Conservation (phyloP, 2,797 vertebrate genomes). For the Echeneis naucrates region DNA sequence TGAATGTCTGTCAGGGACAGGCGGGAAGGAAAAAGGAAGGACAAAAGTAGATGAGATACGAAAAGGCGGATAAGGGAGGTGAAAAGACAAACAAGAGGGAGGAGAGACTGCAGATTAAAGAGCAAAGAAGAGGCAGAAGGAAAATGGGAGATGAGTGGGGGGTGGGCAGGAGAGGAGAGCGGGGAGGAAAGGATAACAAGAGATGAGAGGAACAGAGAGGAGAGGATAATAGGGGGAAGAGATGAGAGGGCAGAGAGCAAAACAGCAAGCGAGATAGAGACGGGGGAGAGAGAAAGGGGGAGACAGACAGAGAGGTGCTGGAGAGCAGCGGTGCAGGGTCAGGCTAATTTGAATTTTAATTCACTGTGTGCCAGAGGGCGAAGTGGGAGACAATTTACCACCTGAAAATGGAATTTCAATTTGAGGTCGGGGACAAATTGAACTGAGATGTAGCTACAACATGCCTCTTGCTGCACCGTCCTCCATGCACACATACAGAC, state of each 20-base stretch:
- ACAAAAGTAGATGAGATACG: slow-evolving; percentile 10
- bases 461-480: slow-evolving; percentile 63
- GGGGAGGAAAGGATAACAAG: slow-evolving; percentile 70
- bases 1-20: slow-evolving; percentile 13
- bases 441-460: slow-evolving; percentile 85
- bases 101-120: slow-evolving; percentile 35
- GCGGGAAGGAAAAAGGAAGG: slow-evolving; percentile 7
- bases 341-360: slow-evolving; percentile 87
- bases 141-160: slow-evolving; percentile 39
- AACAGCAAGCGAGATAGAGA: slow-evolving; percentile 63
- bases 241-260: slow-evolving; percentile 79
- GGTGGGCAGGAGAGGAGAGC: slow-evolving; percentile 32
- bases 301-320: slow-evolving; percentile 71
- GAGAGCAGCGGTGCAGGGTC: slow-evolving; percentile 80
- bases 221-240: slow-evolving; percentile 75
- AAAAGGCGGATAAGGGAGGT: too few species aligned
- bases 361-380: slow-evolving; percentile 84
- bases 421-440: slow-evolving; percentile 85
- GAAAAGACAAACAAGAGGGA: slow-evolving; percentile 31
- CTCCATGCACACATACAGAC: slow-evolving; percentile 28
- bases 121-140: slow-evolving; percentile 39
- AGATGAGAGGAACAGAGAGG: slow-evolving; percentile 75
- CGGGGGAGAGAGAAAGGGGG: slow-evolving; percentile 48
- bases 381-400: slow-evolving; percentile 86
- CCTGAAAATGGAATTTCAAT: slow-evolving; percentile 86